These are phyloP conservation scores for Drosophila quinaria DNA, from an alignment of 2,888 invertebrate genomes.

Conservation along the genomic window DNA sequence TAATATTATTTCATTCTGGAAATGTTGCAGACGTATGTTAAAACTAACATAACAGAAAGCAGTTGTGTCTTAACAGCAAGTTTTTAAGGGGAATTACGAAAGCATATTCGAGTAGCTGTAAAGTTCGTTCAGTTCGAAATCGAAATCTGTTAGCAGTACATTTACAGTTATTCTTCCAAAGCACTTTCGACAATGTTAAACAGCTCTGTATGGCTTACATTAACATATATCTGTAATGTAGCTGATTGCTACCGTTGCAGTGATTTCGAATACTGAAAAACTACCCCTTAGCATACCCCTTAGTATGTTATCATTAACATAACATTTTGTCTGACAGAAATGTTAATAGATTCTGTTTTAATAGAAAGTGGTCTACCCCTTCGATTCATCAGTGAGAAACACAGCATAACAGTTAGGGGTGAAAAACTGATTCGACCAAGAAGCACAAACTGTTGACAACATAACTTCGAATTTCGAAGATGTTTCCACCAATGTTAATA, in stretches of 20 bases:
- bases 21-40: background rate
- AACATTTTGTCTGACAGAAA: background rate
- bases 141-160: background rate
- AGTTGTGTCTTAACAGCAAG: background rate
- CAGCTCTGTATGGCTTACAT: background rate
- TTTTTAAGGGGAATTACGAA: background rate
- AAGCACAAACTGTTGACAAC: background rate
- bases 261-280: background rate
- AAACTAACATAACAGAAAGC: background rate
- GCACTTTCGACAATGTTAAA: background rate
- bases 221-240: background rate
- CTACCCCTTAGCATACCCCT: conserved; percentile 5
- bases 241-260: background rate
- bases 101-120: background rate
- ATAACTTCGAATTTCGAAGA: conserved; percentile 18
- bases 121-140: background rate
- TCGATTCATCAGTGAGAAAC: background rate
- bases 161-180: background rate
- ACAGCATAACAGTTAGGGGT: conserved; percentile 8
- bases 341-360: background rate
- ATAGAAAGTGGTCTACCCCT: background rate
- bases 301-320: background rate
- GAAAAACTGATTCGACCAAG: background rate
- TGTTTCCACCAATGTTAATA: background rate
- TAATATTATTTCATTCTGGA: background rate